phyloP scores from a whole-genome alignment of 92 coral and sea anemone species.

The Parazoanthus swiftii region DNA sequence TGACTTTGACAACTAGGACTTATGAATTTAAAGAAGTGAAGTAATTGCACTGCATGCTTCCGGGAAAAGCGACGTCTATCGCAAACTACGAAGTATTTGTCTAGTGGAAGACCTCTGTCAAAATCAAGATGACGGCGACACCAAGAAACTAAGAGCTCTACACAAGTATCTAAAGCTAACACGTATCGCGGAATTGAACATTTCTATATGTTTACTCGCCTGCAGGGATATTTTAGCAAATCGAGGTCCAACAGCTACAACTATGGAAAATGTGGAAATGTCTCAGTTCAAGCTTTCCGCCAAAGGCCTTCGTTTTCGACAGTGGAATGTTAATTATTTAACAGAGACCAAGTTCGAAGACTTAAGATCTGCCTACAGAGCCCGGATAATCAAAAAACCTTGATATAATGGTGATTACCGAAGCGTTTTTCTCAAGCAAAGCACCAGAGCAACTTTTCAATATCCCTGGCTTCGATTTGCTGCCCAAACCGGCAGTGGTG shows the following conservation, averaged over 20 bases:
- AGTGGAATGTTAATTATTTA: not conserved
- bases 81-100: conserved; percentile 43
- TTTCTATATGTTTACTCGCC: conserved; percentile 32
- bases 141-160: conserved; percentile 24
- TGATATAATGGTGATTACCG: too few species aligned
- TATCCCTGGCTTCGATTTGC: too few species aligned
- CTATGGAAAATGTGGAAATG: not conserved
- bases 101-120: conserved; percentile 25
- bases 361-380: too few species aligned
- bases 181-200: conserved; percentile 42
- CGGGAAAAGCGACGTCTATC: conserved; percentile 22
- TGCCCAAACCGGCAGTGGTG: too few species aligned
- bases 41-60: conserved; percentile 32
- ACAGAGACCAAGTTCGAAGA: conserved; percentile 3
- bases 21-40: conserved; percentile 26
- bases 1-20: conserved; percentile 2
- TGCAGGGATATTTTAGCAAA: conserved; percentile 43
- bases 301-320: not conserved
- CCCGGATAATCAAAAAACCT: too few species aligned
- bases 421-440: too few species aligned
- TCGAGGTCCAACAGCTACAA: conserved; percentile 37
- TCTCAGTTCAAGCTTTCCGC: too few species aligned
- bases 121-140: conserved; percentile 28
- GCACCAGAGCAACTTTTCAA: too few species aligned
- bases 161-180: conserved; percentile 29